These are phyloP conservation scores for Cantharis rustica DNA, from an alignment of 2,888 invertebrate species.

Conservation along the genomic window DNA sequence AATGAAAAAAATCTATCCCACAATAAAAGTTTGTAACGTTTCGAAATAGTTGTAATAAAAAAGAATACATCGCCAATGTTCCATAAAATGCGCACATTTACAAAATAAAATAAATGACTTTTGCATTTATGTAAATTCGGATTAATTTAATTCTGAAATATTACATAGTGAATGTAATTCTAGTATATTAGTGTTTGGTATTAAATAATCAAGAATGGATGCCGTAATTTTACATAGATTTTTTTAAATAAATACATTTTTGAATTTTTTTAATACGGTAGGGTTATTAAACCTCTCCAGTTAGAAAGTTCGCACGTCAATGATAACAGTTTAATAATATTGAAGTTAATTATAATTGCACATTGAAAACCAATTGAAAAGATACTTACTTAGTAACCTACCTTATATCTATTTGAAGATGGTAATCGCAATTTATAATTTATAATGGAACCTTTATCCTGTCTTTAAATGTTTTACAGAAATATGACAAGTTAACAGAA, in stretches of 20 bases:
- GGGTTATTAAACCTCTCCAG: background rate
- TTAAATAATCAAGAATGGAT: background rate
- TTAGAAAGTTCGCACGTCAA: background rate
- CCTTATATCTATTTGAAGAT: background rate
- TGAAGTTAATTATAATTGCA: background rate
- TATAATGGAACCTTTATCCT: background rate
- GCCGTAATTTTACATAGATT: background rate
- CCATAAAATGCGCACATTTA: background rate
- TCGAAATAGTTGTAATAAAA: background rate
- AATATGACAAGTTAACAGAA: background rate
- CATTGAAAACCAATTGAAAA: background rate
- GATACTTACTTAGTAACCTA: no score
- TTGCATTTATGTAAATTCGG: background rate
- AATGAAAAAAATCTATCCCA: no score
- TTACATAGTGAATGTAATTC: background rate
- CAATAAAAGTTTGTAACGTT: background rate
- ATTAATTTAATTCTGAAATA: background rate
- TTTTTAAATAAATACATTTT: background rate
- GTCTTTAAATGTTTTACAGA: background rate
- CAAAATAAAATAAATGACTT: background rate
- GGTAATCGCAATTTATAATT: background rate
- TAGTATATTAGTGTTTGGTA: background rate
- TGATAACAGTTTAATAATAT: background rate
- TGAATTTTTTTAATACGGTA: background rate
- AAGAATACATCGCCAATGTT: background rate